A percentile compares a stretch with the other conserved stretches of the same genome.
Conservation (phyloP, 1,140 invertebrate species). For the Acyrthosiphon pisum region DNA sequence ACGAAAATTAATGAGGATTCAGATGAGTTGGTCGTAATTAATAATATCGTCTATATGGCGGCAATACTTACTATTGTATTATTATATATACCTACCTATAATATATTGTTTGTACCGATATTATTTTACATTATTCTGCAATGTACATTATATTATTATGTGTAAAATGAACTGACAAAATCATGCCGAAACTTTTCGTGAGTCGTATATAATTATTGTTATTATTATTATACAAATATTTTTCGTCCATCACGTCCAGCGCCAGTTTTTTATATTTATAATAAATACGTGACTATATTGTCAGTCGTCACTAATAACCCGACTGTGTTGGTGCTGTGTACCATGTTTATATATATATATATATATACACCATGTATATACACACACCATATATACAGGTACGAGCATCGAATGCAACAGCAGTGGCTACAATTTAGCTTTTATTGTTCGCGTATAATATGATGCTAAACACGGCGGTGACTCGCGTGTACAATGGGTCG, state of each 20-base stretch:
- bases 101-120: background rate
- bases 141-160: background rate
- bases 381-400: too few relatives aligned
- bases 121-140: background rate
- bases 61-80: background rate
- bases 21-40: background rate
- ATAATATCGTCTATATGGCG: background rate
- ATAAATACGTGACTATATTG: conserved; percentile 10
- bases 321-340: background rate
- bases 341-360: background rate
- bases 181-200: background rate
- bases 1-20: background rate
- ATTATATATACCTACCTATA: too few relatives aligned
- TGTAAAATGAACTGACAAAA: background rate
- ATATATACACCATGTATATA: background rate
- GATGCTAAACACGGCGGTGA: background rate
- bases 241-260: background rate
- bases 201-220: background rate
- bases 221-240: conserved; percentile 19
- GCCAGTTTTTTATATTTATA: background rate
- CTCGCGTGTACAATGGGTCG: background rate
- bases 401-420: background rate
- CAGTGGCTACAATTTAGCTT: background rate
- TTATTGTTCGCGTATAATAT: conserved; percentile 28
- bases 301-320: background rate